A percentile compares a stretch with the other conserved stretches of the same genome.
Evolutionary conservation across 92 coral and sea anemone species (phyloP).

Genomic region (Siderastrea radians): DNA sequence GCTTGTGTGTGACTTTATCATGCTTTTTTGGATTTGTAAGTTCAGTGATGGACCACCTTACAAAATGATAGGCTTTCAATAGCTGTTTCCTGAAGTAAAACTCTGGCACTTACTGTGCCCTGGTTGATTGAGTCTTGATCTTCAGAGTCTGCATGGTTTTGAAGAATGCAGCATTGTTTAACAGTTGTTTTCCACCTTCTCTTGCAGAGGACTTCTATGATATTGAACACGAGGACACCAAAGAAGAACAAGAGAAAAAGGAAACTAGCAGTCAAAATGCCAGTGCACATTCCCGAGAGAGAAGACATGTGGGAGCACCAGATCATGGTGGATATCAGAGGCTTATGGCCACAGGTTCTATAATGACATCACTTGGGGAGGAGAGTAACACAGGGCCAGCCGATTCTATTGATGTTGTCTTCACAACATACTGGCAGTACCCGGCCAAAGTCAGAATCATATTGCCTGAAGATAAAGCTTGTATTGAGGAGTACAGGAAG

Average conservation of each 20-base stretch:
- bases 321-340: conserved; percentile 99
- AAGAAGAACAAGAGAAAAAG: conserved; percentile 10
- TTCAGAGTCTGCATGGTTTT: too few relatives aligned
- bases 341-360: conserved; percentile 91
- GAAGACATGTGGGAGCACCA: conserved; percentile 93
- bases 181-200: background rate
- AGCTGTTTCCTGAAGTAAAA: too few relatives aligned
- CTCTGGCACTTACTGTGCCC: too few relatives aligned
- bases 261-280: background rate
- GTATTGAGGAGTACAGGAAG: conserved; percentile 92
- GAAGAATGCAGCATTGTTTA: too few relatives aligned
- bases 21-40: too few relatives aligned
- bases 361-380: conserved; percentile 78
- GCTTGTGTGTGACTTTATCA: too few relatives aligned
- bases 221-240: conserved; percentile 16
- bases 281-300: conserved; percentile 24
- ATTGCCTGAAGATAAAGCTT: conserved; percentile 88
- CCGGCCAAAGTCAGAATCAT: conserved; percentile 98
- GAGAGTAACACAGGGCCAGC: conserved; percentile 69
- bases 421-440: conserved; percentile 97
- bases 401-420: conserved; percentile 89
- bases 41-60: too few relatives aligned
- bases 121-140: too few relatives aligned
- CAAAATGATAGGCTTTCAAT: too few relatives aligned
- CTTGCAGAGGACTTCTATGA: conserved; percentile 33